Conservation (phyloP, 2,888 invertebrate genomes). For the Branchinecta sandiegonensis region DNA sequence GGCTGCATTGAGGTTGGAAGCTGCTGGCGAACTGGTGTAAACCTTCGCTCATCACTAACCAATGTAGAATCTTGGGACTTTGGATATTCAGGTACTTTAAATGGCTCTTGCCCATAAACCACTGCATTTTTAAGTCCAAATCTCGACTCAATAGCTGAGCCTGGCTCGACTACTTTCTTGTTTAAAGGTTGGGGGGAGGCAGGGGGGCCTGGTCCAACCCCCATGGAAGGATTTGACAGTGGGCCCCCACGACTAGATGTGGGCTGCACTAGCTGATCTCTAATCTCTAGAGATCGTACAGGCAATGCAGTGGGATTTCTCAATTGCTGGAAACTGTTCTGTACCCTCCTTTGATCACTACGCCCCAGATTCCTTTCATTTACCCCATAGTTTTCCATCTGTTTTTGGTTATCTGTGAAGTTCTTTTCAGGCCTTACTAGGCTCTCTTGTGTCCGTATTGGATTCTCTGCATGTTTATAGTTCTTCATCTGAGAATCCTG, state of each 20-base stretch:
- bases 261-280: neutral
- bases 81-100: constrained; percentile 15
- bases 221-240: neutral
- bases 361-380: neutral
- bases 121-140: constrained; percentile 13
- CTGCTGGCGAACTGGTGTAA: no score
- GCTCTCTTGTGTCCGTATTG: neutral
- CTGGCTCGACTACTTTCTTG: no score
- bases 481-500: neutral
- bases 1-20: no score
- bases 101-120: constrained; percentile 8
- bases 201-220: no score
- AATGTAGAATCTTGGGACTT: neutral
- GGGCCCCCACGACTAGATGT: neutral
- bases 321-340: neutral
- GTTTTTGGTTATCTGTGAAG: neutral
- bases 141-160: neutral
- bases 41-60: no score
- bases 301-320: neutral
- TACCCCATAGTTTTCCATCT: no score
- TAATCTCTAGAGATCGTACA: neutral
- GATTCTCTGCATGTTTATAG: neutral
- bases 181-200: no score
- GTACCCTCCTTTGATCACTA: neutral
- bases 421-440: neutral